A percentile compares a stretch with the other conserved stretches of the same genome.
Conservation (phyloP, 2,888 invertebrate species). For the Drosophila diplacantha region DNA sequence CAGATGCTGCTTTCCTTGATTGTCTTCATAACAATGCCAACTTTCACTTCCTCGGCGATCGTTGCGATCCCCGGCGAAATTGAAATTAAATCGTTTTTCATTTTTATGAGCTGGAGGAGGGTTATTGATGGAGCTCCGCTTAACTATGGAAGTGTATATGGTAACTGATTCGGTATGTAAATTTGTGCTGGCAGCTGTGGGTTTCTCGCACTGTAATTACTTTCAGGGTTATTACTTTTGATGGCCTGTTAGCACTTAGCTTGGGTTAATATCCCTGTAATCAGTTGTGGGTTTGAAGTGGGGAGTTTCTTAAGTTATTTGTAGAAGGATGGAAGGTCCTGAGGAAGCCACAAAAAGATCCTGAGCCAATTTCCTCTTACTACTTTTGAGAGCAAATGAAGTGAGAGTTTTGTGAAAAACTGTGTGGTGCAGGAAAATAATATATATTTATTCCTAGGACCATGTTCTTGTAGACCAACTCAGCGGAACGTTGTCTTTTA, state of each 20-base stretch:
- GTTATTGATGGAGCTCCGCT: conserved; percentile 15
- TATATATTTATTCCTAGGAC: neutral
- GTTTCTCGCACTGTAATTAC: conserved; percentile 19
- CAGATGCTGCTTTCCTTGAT: conserved; percentile 19
- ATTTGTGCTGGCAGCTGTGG: conserved; percentile 11
- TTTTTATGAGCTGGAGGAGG: conserved; percentile 46
- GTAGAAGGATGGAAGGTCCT: too few relatives aligned
- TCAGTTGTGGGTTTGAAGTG: neutral
- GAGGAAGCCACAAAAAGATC: too few relatives aligned
- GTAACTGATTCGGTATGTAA: conserved; percentile 3
- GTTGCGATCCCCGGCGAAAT: conserved; percentile 46
- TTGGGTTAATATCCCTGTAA: neutral
- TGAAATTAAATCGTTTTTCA: conserved; percentile 70
- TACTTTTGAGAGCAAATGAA: conserved; percentile 11
- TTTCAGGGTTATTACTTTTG: neutral
- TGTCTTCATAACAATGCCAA: conserved; percentile 56
- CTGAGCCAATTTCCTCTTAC: too few relatives aligned
- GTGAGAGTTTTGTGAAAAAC: neutral
- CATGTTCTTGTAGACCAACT: conserved; percentile 6
- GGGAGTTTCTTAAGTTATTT: too few relatives aligned
- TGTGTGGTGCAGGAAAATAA: neutral
- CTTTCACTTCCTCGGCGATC: conserved; percentile 57
- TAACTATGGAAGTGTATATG: conserved; percentile 4
- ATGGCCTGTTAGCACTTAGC: neutral
- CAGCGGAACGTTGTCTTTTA: conserved; percentile 1